A percentile compares a stretch with the other conserved stretches of the same genome.
Conservation (phyloP, 2,888 invertebrate species). For the Tuberolachnus salignus region DNA sequence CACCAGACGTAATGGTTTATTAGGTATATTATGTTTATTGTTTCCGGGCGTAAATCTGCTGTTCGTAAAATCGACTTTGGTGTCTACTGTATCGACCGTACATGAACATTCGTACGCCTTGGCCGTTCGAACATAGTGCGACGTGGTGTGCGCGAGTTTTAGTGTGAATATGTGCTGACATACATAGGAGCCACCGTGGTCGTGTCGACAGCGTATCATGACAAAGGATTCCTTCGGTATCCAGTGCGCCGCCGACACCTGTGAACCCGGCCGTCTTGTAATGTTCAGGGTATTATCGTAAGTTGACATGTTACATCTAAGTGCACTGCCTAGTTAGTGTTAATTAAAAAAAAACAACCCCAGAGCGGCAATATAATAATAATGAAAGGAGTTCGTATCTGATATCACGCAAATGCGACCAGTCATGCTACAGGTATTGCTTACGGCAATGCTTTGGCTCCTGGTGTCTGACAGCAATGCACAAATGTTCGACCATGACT, state of each 20-base stretch:
- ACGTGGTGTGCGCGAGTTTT: conserved; percentile 21
- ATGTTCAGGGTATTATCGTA: conserved; percentile 46
- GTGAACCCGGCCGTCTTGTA: conserved; percentile 37
- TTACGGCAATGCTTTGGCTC: conserved; percentile 47
- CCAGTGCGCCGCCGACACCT: conserved; percentile 54
- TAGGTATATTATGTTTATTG: conserved; percentile 52
- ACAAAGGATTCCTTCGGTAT: conserved; percentile 51
- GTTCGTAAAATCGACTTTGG: conserved; percentile 3
- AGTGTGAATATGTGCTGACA: conserved; percentile 44
- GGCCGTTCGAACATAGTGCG: conserved; percentile 5
- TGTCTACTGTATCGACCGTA: not conserved
- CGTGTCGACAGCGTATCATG: conserved; percentile 49
- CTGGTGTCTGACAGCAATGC: conserved; percentile 47
- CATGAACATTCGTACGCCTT: not conserved
- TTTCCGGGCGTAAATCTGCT: conserved; percentile 50
- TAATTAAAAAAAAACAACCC: conserved; percentile 34
- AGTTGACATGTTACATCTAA: conserved; percentile 37
- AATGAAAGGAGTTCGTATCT: conserved; percentile 44
- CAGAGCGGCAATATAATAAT: conserved; percentile 1
- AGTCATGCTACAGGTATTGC: conserved; percentile 55
- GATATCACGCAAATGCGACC: conserved; percentile 54
- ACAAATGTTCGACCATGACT: conserved; percentile 46
- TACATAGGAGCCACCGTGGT: conserved; percentile 39
- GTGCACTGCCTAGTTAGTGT: conserved; percentile 37
- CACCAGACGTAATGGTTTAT: conserved; percentile 54